Base-by-base conservation (phyloP, 2,888 invertebrate genomes). In the Onthophagus sagittarius region DNA sequence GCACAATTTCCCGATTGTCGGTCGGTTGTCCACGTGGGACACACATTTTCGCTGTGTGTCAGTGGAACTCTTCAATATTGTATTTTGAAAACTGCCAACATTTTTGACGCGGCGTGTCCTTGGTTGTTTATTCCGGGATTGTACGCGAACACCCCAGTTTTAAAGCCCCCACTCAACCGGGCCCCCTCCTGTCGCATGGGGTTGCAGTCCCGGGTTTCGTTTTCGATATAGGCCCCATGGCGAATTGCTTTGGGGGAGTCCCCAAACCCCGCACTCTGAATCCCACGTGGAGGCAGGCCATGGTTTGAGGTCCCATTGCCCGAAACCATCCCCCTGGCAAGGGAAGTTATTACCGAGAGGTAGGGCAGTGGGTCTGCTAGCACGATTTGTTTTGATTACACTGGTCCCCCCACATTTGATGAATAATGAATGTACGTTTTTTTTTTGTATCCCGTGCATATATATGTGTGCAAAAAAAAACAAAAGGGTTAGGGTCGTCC, bases 321-420 rank as follows among this genome's bases (percentile, higher is more conserved):
- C 9, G 63, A 32, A 67, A 23, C 23, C 64, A 62, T 13, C 13
- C 75, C 74, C 71, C 72, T 71, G 77, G 79, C 78, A 81, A 80
- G 80, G 81, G 80, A 79, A 80, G 79, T 79, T 80, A 80, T 81
- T 80, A 80, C 79, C 78, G 76, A 77, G 80, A 77, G 32, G 67
- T 80, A 81, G 82, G 82, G 81, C 82, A 82, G 81, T 81, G 81
- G 82, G 83, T 81, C 80, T 79, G 78, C 78, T 77, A 81, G 79
- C 81, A 81, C 83, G 83, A 83, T 83, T 82, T 83, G 83, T 83
- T 83, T 82, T 83, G 83, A 83, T 83, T 82, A 82, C 81, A 80
- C 81, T 79, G 79, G 79, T 79, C 80, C 81, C 23, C 80, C 80
- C 81, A 80, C 81, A 81, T 82, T 81, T 82, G 81, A 82, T 82